Evolutionary conservation across 2,113 vertebrate genomes (phyloP), one percentile per base, ranked within the genome.

Genomic region (Daboia siamensis): DNA sequence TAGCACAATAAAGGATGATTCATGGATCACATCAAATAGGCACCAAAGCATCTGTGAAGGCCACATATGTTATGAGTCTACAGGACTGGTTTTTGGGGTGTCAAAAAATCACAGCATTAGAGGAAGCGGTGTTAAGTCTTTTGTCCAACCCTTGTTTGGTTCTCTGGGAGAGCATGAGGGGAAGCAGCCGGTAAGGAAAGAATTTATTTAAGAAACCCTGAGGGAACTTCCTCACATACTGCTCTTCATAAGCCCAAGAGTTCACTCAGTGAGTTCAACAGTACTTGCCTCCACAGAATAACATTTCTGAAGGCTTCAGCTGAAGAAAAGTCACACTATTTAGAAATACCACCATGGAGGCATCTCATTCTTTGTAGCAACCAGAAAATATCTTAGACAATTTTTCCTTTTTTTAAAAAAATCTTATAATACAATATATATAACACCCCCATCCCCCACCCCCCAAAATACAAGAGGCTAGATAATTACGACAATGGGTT

Each of bases 361-460:
- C 94, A 85, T 95, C 93, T 89, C 74, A 93, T 98, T 86, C 97
- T 96, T 97, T 97, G 92, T 95, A 96, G 97, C 95, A 97, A 96
- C 97, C 91, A 94, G 95, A 96, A 97, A 97, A 96, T 97, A 96
- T 94, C 95, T 93, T 86, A 92, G 56, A 51, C 96, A 90, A 94
- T 87, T 95, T 93, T 92, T 87, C 46, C 56, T 93, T 39, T 39
- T 39, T 39, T 93, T 93, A 86, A 93, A 97, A 97, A 15, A 39
- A 39, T 97, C 97, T 90, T 52, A 97, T 97, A 94, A 98, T 97
- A 98, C 96, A 98, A 98, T 97, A 97, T 95, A 97, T 91, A 86
- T 96, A 59, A 48, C 56, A 52, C 24, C 10, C 39, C 23, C 20
- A 80, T 97, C 94, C 96, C 94, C 5, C 24, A 26, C 21, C 20